Evolutionary conservation across 2,797 vertebrate genomes (phyloP), one percentile per base, ranked within the genome.

Genomic region (Sarcophilus harrisii): DNA sequence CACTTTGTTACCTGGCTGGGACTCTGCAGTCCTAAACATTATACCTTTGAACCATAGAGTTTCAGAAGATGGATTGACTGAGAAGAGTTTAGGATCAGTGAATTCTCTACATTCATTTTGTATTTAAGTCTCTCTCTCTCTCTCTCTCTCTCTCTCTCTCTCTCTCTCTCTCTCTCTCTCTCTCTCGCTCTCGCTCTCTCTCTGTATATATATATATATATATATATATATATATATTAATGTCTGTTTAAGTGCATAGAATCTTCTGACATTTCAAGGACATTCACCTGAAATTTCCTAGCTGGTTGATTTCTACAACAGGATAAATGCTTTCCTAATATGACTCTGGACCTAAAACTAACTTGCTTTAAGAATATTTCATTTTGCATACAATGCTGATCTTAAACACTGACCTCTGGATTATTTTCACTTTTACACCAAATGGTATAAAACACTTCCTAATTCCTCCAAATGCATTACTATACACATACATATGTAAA

Each of bases 21-120:
- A 24, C 93, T 81, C 91, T 93, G 73, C 32, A 87, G 90, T 89
- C 30, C 95, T 93, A 92, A 92, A 97, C 92, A 27, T 57, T 73
- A 24, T 49, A 55, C 9, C 92, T 95, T 59, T 16, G 81, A 96
- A 91, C 87, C 54, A 59, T 38, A 93, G 90, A 3, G 9, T 91
- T 62, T 93, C 58, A 93, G 93, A 92, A 94, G 10, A 29, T 90
- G 94, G 18, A 28, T 49, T 24, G 91, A 29, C 93, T 57, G 89
- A 57, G 91, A 90, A 66, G 90, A 55, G 90, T 49, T 21, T 30
- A 94, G 38, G 60, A 93, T 66, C 27, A 66, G 4, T 92, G 59
- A 29, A 4, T 55, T 93, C 38, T 45, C 12, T 5, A 38, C 1
- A 38, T 1, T 66, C 16, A 52, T 55, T 55, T 90, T 66, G 21